phyloP scores from a whole-genome alignment of 2,797 vertebrate genomes.

The Poeciliopsis turneri region DNA sequence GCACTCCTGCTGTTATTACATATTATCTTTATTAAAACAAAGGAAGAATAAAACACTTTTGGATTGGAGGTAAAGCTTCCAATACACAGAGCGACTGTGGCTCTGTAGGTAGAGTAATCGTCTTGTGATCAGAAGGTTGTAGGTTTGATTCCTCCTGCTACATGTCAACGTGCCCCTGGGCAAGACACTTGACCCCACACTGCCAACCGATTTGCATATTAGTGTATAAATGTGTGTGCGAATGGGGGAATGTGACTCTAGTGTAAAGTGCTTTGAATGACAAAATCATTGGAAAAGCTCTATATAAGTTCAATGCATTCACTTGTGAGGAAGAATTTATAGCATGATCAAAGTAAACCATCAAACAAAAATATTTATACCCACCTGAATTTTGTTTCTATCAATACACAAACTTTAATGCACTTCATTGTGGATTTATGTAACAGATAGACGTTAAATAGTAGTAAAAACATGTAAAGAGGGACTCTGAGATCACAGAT shows the following conservation, averaged over 20 bases:
- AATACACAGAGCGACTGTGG: too few relatives aligned
- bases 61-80: neutral
- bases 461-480: neutral
- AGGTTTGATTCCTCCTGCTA: too few relatives aligned
- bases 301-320: too few relatives aligned
- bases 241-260: too few relatives aligned
- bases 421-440: neutral
- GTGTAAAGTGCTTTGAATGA: too few relatives aligned
- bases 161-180: too few relatives aligned
- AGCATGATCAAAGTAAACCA: neutral
- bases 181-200: too few relatives aligned
- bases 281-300: too few relatives aligned
- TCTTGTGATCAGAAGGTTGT: too few relatives aligned
- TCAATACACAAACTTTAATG: neutral
- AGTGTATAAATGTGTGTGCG: too few relatives aligned
- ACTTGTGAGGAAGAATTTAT: neutral
- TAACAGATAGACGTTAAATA: neutral
- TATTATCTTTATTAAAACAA: slow-evolving; percentile 4
- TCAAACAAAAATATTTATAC: neutral
- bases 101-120: too few relatives aligned
- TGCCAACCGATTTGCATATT: too few relatives aligned
- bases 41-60: neutral
- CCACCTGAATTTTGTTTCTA: neutral
- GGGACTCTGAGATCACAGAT: neutral
- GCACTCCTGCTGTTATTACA: neutral